Base-by-base conservation (phyloP, 2,888 invertebrate species). In the Elegia similella region DNA sequence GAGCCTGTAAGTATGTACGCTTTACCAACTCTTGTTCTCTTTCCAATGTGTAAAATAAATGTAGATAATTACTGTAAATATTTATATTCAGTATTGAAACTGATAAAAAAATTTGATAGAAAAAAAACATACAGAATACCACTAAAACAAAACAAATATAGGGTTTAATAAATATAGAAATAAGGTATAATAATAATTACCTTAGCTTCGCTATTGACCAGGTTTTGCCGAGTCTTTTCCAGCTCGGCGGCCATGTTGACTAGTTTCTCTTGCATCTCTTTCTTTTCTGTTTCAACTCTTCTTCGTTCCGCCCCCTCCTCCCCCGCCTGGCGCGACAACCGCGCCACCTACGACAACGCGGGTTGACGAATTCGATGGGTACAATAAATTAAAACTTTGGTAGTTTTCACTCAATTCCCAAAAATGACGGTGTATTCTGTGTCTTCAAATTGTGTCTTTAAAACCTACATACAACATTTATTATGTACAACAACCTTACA, bases 241-340 rank as follows among this genome's bases (percentile, higher is more conserved):
- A 95, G 79, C 68, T 95, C 94, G 2, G 92, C 93, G 65, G 95
- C 93, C 70, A 94, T 85, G 65, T 92, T 92, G 65, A 92, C 88
- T 12, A 95, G 91, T 78, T 93, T 93, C 63, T 95, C 94, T 62
- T 92, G 92, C 65, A 95, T 86, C 66, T 93, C 93, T 71, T 94
- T 95, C 67, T 94, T 94, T 63, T 95, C 94, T 52, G 92, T 92
- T 50, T 96, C 93, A 0, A 95, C 95, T 66, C 95, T 92, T 68
- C 96, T 92, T 65, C 96, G 93, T 76, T 97, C 97, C 5, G 95
- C 93, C 23, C 96, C 96, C 81, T 97, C 96, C 73, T 96, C 97
- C 42, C 95, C 97, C 34, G 96, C 96, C 82, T 96, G 97, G 59
- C 96, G 93, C 67, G 96, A 96, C 60, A 97, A 84, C 61, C 97